Evolutionary conservation across 2,888 invertebrate species (phyloP), one percentile per base, ranked within the genome.

Genomic region (Rhingia rostrata): DNA sequence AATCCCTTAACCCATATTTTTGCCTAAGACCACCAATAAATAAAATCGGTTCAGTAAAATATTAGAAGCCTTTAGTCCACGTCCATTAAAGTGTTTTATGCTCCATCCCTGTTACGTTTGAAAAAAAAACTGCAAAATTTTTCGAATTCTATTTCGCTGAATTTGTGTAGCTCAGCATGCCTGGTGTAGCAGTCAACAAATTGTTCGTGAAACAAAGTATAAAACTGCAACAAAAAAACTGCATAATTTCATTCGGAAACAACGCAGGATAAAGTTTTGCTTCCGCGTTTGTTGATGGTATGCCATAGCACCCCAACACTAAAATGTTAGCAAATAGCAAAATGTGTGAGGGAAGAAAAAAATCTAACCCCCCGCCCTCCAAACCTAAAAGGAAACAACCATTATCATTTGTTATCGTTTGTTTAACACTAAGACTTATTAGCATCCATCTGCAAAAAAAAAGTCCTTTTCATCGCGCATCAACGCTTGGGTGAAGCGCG

Each of bases 381-480:
- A 39, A 69, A 75, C 75, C 60, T 12, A 61, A 47, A 61, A 58
- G 60, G 61, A 64, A 78, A 67, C 67, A 83, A 73, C 67, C 61
- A 74, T 84, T 79, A 79, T 74, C 74, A 66, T 78, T 63, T 70
- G 70, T 78, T 78, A 78, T 70, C 75, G 75, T 83, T 83, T 83
- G 83, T 63, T 73, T 67, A 83, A 83, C 83, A 83, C 78, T 60
- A 79, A 79, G 69, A 69, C 79, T 80, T 84, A 84, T 84, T 64
- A 84, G 69, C 69, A 80, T 64, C 69, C 79, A 79, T 80, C 69
- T 70, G 54, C 41, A 56, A 12, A 75, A 56, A 12, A 75, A 77
- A 49, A 49, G 58, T 60, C 77, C 37, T 53, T 12, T 43, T 67
- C 37, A 22, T 64, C 39, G 37, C 47, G 64, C 79, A 84, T 64